phyloP scores from a whole-genome alignment of 2,113 vertebrate species.

The Eleginops maclovinus region DNA sequence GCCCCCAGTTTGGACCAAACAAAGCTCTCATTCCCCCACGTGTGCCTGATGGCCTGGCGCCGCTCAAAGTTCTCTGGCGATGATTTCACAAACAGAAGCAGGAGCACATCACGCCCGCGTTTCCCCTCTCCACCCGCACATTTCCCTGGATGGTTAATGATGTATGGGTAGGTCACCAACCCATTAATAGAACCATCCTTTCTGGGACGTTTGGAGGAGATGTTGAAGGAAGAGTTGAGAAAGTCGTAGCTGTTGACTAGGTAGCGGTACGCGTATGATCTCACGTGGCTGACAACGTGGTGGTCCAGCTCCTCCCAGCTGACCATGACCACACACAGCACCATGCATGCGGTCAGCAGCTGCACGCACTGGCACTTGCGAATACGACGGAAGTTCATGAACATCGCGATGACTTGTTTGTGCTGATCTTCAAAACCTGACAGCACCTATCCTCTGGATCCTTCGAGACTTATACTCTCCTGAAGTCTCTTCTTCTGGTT shows the following conservation, averaged over 20 bases:
- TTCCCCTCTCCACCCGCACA: constrained; percentile 73
- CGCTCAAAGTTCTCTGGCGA: constrained; percentile 87
- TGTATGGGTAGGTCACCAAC: constrained; percentile 80
- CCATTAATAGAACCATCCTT: background rate
- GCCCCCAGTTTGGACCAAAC: constrained; percentile 79
- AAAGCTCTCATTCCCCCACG: constrained; percentile 92
- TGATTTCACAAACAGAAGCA: constrained; percentile 92
- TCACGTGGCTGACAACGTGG: constrained; percentile 88
- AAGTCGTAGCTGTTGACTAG: constrained; percentile 91
- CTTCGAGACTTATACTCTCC: constrained; percentile 43
- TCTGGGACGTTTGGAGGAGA: constrained; percentile 48
- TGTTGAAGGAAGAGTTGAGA: constrained; percentile 86
- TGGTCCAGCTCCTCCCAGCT: constrained; percentile 88
- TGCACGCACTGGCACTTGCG: constrained; percentile 88
- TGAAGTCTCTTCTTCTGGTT: background rate
- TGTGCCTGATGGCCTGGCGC: constrained; percentile 88
- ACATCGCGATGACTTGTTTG: constrained; percentile 77
- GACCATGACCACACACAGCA: constrained; percentile 86
- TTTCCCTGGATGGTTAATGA: constrained; percentile 89
- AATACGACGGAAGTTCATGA: constrained; percentile 86
- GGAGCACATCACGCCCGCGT: constrained; percentile 82
- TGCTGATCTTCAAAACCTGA: background rate
- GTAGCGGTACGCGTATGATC: constrained; percentile 92
- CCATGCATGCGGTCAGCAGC: constrained; percentile 86
- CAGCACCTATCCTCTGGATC: constrained; percentile 13